These are phyloP conservation scores for Galemys pyrenaicus DNA, from an alignment of 2,113 vertebrate genomes.

Conservation along the genomic window DNA sequence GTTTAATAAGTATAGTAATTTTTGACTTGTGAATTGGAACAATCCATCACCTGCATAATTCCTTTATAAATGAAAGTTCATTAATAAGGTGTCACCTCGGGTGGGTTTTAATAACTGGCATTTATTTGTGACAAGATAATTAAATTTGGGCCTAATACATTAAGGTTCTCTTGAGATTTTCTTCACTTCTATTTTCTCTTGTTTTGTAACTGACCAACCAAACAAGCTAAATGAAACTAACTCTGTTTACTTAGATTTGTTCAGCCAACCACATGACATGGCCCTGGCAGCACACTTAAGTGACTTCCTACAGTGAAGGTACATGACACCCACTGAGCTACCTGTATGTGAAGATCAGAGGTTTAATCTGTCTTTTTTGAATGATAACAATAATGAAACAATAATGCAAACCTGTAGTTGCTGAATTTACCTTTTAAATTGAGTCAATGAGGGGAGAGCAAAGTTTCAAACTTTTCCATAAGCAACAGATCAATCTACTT, in stretches of 20 bases:
- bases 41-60: neutral
- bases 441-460: neutral
- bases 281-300: neutral
- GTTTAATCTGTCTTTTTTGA: neutral
- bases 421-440: conserved; percentile 30
- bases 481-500: neutral
- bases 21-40: neutral
- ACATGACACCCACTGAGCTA: neutral
- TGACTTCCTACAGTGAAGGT: neutral
- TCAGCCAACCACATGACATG: neutral
- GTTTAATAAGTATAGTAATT: neutral
- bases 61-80: neutral
- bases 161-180: neutral
- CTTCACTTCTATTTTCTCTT: neutral
- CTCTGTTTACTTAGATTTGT: neutral
- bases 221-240: neutral
- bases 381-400: neutral
- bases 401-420: neutral
- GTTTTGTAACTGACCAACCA: neutral
- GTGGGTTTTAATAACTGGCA: neutral
- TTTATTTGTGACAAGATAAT: neutral
- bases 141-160: neutral
- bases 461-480: neutral
- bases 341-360: neutral
- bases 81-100: neutral